Percentiles rank a stretch among this genome's conserved stretches.
These are phyloP conservation scores for Tenualosa ilisha DNA, from an alignment of 2,797 vertebrate species.

Conservation along the genomic window DNA sequence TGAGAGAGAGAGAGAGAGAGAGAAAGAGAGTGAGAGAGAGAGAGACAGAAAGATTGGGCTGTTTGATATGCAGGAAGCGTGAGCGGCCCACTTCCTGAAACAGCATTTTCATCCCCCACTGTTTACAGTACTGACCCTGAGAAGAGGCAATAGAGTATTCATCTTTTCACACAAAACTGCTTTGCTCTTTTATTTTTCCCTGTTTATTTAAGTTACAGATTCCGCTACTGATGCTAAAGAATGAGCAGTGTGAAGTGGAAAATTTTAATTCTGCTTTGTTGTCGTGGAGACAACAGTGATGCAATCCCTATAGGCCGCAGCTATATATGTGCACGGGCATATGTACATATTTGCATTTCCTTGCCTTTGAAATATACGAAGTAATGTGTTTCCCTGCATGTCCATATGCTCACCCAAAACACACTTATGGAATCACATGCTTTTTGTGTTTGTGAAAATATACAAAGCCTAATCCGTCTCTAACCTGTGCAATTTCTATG, in stretches of 20 bases:
- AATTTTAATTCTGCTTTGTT: background rate
- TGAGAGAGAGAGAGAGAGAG: background rate
- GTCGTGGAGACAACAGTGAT: background rate
- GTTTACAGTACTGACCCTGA: background rate
- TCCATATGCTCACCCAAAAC: background rate
- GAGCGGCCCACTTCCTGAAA: background rate
- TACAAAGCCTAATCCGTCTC: background rate
- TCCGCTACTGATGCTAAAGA: background rate
- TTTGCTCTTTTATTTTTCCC: background rate
- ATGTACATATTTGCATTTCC: background rate
- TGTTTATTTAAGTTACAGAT: background rate
- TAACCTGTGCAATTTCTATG: background rate
- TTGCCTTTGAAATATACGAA: background rate
- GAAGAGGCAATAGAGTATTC: background rate
- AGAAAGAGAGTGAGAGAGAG: too few species aligned
- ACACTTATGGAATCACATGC: background rate
- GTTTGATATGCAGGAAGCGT: background rate
- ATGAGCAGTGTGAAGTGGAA: background rate
- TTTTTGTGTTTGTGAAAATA: background rate
- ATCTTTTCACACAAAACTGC: background rate
- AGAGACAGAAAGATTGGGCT: background rate
- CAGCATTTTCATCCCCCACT: background rate
- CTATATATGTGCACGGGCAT: background rate
- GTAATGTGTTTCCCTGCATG: background rate
- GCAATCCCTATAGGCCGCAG: background rate